A percentile compares a stretch with the other conserved stretches of the same genome.
phyloP scores from a whole-genome alignment of 2,797 vertebrate species.

The Macroramphosus scolopax region DNA sequence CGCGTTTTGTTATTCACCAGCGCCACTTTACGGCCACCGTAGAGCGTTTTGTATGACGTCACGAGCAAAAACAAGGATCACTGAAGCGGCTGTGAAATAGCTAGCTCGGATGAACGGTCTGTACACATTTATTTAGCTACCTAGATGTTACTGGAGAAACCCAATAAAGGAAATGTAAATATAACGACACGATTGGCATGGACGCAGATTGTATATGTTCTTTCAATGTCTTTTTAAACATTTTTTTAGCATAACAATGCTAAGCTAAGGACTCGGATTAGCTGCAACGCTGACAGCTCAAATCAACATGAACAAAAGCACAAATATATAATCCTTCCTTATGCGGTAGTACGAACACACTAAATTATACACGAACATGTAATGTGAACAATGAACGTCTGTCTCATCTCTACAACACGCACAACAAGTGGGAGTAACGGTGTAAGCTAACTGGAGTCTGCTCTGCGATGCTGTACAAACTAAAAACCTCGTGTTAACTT shows the following conservation, averaged over 20 bases:
- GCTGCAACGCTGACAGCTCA: neutral
- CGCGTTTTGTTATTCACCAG: conserved; percentile 35
- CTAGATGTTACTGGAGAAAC: accelerated
- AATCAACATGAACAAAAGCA: too few relatives aligned
- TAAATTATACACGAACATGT: too few relatives aligned
- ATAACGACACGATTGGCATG: neutral
- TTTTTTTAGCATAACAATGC: conserved; percentile 18
- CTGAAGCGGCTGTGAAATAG: neutral
- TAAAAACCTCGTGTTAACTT: too few relatives aligned
- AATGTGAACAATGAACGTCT: too few relatives aligned
- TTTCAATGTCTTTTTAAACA: too few relatives aligned
- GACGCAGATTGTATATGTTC: neutral
- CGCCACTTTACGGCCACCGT: conserved; percentile 63
- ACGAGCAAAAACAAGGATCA: conserved; percentile 61
- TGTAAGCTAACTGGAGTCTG: too few relatives aligned
- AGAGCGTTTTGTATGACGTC: conserved; percentile 36
- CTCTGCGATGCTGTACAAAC: too few relatives aligned
- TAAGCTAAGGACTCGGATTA: conserved; percentile 26
- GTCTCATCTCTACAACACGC: too few relatives aligned
- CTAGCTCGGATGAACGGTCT: neutral
- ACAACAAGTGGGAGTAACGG: too few relatives aligned
- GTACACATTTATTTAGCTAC: too few relatives aligned
- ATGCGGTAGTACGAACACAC: too few relatives aligned
- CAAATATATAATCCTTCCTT: too few relatives aligned
- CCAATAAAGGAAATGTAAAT: accelerated